Conservation (phyloP, 2,888 invertebrate genomes). For the Lottia gigantea region DNA sequence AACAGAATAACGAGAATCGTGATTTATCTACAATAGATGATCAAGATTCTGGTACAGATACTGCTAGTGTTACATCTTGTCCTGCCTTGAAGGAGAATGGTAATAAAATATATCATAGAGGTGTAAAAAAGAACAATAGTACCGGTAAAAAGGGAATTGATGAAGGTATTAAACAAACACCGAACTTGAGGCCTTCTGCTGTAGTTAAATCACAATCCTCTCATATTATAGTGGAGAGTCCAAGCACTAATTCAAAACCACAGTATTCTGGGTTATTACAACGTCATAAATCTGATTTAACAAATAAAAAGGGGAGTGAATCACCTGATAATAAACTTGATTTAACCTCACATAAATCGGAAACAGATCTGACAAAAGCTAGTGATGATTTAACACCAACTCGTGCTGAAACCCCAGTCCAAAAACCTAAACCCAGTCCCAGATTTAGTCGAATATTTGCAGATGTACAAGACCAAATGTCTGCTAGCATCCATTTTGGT, state of each 20-base stretch:
- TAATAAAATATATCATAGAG: background rate
- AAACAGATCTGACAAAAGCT: constrained; percentile 21
- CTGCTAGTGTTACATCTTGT: constrained; percentile 56
- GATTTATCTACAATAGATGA: constrained; percentile 50
- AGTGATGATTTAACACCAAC: constrained; percentile 4
- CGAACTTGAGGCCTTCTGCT: constrained; percentile 61
- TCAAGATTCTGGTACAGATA: constrained; percentile 60
- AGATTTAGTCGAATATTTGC: constrained; percentile 55
- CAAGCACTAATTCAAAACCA: constrained; percentile 37
- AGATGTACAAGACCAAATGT: constrained; percentile 39
- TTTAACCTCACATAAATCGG: constrained; percentile 23
- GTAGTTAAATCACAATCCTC: constrained; percentile 64
- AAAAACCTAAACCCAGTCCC: constrained; percentile 58
- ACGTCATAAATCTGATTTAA: constrained; percentile 63
- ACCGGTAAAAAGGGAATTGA: constrained; percentile 35
- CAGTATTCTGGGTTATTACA: constrained; percentile 54
- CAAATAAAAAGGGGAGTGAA: constrained; percentile 44
- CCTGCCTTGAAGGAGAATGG: constrained; percentile 34
- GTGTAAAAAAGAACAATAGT: background rate
- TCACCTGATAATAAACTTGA: constrained; percentile 29
- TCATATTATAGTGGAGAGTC: constrained; percentile 53
- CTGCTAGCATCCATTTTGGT: constrained; percentile 25
- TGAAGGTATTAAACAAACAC: constrained; percentile 55
- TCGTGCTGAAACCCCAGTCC: constrained; percentile 17
- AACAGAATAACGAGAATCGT: constrained; percentile 55